Percentiles rank a stretch among this genome's conserved stretches.
Evolutionary conservation across 2,113 vertebrate species (phyloP).

Genomic region (Erythrocebus patas): DNA sequence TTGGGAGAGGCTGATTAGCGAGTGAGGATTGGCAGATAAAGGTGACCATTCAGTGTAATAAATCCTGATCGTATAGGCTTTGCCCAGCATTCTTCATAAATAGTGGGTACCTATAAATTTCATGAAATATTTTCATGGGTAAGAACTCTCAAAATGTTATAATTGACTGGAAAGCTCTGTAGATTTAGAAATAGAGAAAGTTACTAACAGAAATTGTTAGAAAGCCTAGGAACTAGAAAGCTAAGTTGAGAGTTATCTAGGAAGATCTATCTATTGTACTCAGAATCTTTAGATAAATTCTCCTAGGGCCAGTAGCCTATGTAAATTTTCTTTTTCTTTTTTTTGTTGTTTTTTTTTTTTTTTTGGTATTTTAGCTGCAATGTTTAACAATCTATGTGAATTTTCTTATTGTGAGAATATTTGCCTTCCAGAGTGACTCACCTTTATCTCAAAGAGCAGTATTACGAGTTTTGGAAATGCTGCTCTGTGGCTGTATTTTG

Average conservation of each 20-base stretch:
- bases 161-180: background rate
- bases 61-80: background rate
- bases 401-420: background rate
- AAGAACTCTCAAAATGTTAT: background rate
- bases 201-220: background rate
- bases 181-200: background rate
- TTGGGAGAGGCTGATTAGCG: background rate
- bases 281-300: background rate
- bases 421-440: background rate
- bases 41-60: background rate
- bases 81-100: background rate
- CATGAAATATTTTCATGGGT: background rate
- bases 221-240: background rate
- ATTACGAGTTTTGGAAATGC: background rate
- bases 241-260: background rate
- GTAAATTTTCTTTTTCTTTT: background rate
- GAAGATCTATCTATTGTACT: background rate
- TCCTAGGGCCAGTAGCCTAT: background rate
- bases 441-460: background rate
- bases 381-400: background rate
- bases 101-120: background rate
- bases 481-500: background rate
- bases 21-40: background rate
- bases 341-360: too few species aligned
- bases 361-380: too few species aligned